Evolutionary conservation across 2,888 invertebrate species (phyloP), one percentile per base, ranked within the genome.

Genomic region (Tricholauxania praeusta): DNA sequence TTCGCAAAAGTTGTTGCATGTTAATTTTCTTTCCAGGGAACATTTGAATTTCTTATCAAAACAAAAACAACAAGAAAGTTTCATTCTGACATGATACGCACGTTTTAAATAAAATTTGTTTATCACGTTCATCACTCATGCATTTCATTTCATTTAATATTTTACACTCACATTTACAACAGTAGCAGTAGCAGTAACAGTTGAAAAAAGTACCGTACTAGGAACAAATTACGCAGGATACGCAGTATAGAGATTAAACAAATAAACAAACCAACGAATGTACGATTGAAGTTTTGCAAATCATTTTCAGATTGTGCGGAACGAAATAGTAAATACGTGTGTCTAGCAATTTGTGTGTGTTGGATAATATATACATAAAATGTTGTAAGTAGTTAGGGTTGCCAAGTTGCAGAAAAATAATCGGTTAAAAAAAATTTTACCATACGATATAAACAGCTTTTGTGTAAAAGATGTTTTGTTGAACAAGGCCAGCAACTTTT

Each of bases 251-350:
- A 10, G 39, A 39, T 7, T 10, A 10, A 39, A 39, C 39, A 39
- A 39, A 39, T 39, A 39, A 39, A 39, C 39, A 39, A 39, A 39
- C 39, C 39, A 39, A 39, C 39, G 55, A 22, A 55, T 19, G 22
- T 55, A 55, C 17, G 19, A 55, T 5, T n/a, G 22, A 65, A 49
- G 22, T 51, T 65, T 65, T 32, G 65, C 65, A 65, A 65, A 51
- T 65, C 65, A 65, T 65, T 65, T 65, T 65, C 65, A 65, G 65
- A 65, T 65, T 65, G 65, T 65, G 65, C 65, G 51, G 65, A 65
- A 65, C 65, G 51, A 17, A 49, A 28, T 62, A 28, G 60, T 47
- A 62, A 28, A 62, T 39, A 62, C 57, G 28, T 57, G 57, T 28
- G 22, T 57, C 22, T 57, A 15, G 22, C 14, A 57, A 28, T 57